Evolutionary conservation across 1,140 invertebrate genomes (phyloP), one percentile per base, ranked within the genome.

Genomic region (Drosophila rhopaloa): DNA sequence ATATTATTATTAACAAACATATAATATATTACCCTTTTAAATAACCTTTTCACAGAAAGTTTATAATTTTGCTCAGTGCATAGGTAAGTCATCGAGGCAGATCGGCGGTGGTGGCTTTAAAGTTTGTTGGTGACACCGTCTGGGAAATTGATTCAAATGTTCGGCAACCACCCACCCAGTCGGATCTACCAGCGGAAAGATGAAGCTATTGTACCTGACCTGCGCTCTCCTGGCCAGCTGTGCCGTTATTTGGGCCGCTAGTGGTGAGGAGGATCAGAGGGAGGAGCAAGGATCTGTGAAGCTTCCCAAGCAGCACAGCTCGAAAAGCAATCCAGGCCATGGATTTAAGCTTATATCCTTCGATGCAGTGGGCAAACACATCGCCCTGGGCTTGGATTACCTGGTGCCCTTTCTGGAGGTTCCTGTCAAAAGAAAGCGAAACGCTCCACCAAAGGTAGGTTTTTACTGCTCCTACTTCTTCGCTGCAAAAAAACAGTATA

Each of bases 351-450:
- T 91, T 8, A 53, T 91, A 51, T 79, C 86, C 50, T 90, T 91
- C 37, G 82, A 90, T 27, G 40, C 83, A 0, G 62, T 90, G 19
- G 86, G 77, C 13, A 80, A 81, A n/a, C 13, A 85, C 16, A 72
- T 91, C 14, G 74, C 76, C 1, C 8, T 91, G 35, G 90, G 90
- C 4, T 38, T 91, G 46, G 82, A 91, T 56, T 88, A 85, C 41
- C 38, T 90, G 27, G 14, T 91, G 62, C 90, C 90, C 2, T 91
- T 91, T 13, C n/a, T 91, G 1, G 76, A 88, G 50, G 79, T 91
- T 59, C 90, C 90, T 9, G 48, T 90, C 14, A 85, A 83, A 11
- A 75, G 81, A 0, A 82, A 81, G 10, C 55, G 77, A 1, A 72
- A 81, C 37, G 84, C 62, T 10, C 77, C 84, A 8, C 79, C 84